Evolutionary conservation across 2,113 vertebrate species (phyloP).

Genomic region (Typhlomys cinereus): DNA sequence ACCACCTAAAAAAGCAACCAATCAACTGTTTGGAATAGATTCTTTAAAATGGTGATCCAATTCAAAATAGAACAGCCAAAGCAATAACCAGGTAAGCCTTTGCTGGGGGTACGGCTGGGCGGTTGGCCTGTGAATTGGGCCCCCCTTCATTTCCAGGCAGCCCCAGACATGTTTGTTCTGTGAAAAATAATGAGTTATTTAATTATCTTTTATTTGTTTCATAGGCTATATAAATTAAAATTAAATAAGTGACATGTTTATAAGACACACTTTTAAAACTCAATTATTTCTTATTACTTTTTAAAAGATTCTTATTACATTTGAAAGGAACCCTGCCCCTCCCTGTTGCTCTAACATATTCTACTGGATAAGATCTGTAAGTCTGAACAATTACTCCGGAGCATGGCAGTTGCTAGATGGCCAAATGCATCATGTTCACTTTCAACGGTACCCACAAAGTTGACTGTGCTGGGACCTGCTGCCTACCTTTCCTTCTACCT

Average conservation of each 20-base stretch:
- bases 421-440: neutral
- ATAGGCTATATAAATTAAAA: neutral
- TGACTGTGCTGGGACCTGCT: neutral
- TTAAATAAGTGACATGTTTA: neutral
- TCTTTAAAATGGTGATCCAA: neutral
- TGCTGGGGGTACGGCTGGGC: neutral
- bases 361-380: neutral
- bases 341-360: neutral
- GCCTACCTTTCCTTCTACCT: neutral
- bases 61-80: neutral
- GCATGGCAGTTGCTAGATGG: neutral
- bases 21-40: neutral
- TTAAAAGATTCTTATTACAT: too few relatives aligned
- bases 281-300: neutral
- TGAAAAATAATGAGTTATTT: neutral
- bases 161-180: neutral
- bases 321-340: neutral
- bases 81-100: neutral
- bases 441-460: neutral
- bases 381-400: neutral
- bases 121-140: neutral
- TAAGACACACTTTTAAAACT: slow-evolving; percentile 2
- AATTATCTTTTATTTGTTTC: neutral
- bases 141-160: neutral
- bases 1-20: neutral